phyloP scores from a whole-genome alignment of 2,797 vertebrate species.

The Prunella strophiata region DNA sequence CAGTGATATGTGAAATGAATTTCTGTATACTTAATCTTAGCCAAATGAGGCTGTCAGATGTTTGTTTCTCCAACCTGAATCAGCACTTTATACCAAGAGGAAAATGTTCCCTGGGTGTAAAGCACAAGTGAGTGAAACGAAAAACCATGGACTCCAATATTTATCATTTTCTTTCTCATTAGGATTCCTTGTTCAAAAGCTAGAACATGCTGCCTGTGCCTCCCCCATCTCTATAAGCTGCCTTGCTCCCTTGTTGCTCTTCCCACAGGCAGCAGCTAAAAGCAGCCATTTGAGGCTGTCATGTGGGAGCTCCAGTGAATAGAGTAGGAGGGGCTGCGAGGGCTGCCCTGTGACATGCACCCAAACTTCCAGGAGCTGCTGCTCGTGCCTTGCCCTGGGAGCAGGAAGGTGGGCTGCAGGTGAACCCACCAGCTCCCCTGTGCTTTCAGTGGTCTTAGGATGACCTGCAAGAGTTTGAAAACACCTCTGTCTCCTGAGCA shows the following conservation, averaged over 20 bases:
- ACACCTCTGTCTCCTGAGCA: background rate
- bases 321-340: background rate
- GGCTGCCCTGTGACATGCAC: background rate
- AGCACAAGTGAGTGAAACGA: background rate
- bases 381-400: fast-evolving
- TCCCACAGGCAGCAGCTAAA: background rate
- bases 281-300: background rate
- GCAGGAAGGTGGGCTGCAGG: background rate
- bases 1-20: slow-evolving; percentile 53
- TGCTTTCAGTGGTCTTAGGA: background rate
- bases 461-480: background rate
- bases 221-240: background rate
- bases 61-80: slow-evolving; percentile 54
- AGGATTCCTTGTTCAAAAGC: background rate
- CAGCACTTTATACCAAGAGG: slow-evolving; percentile 47
- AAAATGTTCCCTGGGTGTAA: slow-evolving; percentile 22
- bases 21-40: slow-evolving; percentile 65
- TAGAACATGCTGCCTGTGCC: background rate
- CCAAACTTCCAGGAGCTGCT: background rate
- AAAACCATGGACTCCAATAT: slow-evolving; percentile 28
- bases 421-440: background rate
- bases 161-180: slow-evolving; percentile 45
- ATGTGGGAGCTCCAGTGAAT: background rate
- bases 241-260: background rate
- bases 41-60: slow-evolving; percentile 67